Conservation (phyloP, 2,797 vertebrate species). For the Danio aesculapii region DNA sequence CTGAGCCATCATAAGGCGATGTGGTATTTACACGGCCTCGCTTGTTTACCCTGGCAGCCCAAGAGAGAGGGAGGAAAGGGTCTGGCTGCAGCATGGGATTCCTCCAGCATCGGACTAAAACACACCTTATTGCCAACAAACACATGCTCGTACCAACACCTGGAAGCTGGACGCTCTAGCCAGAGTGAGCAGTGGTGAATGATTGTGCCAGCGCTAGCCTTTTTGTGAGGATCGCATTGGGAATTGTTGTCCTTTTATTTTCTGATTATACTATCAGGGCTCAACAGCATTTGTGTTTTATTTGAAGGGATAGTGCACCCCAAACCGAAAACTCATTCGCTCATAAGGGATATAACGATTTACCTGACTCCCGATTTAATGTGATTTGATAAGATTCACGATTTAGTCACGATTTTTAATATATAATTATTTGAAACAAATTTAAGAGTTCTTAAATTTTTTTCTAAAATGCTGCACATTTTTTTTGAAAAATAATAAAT, state of each 20-base stretch:
- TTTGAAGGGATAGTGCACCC: no score
- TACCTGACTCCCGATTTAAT: no score
- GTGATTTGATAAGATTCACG: no score
- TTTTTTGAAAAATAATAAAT: no score
- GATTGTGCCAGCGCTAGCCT: not conserved
- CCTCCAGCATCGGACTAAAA: constrained; percentile 65
- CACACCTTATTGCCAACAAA: constrained; percentile 40
- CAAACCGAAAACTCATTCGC: no score
- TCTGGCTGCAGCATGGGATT: constrained; percentile 65
- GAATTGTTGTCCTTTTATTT: constrained; percentile 21
- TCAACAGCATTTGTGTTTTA: not conserved
- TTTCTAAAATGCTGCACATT: no score
- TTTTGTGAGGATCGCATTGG: constrained; percentile 22
- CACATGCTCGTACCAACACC: constrained; percentile 17
- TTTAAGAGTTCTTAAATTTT: no score
- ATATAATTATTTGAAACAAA: no score
- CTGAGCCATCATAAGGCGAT: constrained; percentile 49
- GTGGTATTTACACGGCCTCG: constrained; percentile 51
- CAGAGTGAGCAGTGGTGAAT: constrained; percentile 17
- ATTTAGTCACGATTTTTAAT: no score
- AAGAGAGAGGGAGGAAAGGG: constrained; percentile 31
- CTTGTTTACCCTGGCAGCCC: constrained; percentile 59
- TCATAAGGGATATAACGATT: no score
- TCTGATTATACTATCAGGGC: not conserved
- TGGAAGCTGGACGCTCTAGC: constrained; percentile 15